A percentile compares a stretch with the other conserved stretches of the same genome.
Evolutionary conservation across 1,140 invertebrate species (phyloP).

Genomic region (Drosophila auraria): DNA sequence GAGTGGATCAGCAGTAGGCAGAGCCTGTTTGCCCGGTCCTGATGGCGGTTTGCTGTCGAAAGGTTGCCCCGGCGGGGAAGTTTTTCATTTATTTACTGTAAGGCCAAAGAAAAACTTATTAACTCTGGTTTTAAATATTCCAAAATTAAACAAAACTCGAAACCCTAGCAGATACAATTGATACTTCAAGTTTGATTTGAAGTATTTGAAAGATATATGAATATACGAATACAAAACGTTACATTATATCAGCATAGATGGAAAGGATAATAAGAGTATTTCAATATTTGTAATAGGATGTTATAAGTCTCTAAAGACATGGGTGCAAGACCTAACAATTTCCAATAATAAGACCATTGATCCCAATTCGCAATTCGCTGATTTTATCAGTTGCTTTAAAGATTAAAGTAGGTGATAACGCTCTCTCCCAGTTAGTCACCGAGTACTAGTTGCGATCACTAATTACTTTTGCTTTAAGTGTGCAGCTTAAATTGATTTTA

Average conservation of each 20-base stretch:
- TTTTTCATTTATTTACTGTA: background rate
- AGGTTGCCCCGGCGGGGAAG: background rate
- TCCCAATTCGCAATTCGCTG: background rate
- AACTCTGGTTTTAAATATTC: background rate
- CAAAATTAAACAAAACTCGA: background rate
- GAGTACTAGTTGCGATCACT: background rate
- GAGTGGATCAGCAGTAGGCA: constrained; percentile 28
- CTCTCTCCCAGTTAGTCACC: no score
- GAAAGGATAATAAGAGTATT: no score
- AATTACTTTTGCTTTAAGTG: background rate
- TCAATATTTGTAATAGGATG: no score
- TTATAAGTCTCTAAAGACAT: background rate
- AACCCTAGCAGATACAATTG: background rate
- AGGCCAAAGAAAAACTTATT: background rate
- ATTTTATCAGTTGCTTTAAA: background rate
- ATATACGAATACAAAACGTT: background rate
- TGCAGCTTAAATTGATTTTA: background rate
- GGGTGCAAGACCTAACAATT: no score
- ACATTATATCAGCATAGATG: no score
- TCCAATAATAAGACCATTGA: background rate
- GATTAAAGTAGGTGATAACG: background rate
- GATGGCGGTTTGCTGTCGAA: background rate
- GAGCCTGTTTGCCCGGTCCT: constrained; percentile 18
- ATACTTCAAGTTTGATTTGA: background rate
- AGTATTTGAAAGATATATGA: no score